Conservation (phyloP, 2,888 invertebrate genomes). For the Lepidochitona cinerea region DNA sequence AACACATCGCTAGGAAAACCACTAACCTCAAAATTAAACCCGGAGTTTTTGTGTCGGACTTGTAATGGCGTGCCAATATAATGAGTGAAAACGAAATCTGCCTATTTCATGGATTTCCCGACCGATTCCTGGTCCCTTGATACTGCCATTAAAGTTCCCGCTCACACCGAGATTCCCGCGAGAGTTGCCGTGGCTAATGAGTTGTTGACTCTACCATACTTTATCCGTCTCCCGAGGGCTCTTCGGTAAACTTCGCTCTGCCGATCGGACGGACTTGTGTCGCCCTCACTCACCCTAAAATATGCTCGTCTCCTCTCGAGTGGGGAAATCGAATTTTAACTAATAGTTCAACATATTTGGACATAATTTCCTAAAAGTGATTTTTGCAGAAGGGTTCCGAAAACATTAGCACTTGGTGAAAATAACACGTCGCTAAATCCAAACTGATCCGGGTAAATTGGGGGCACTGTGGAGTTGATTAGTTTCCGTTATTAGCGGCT, state of each 20-base stretch:
- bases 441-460: background rate
- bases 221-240: background rate
- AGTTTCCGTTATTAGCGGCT: too few species aligned
- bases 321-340: background rate
- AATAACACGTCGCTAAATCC: background rate
- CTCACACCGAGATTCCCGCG: background rate
- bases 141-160: background rate
- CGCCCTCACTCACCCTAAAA: background rate
- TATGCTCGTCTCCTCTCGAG: background rate
- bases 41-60: too few species aligned
- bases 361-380: background rate
- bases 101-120: background rate
- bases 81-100: background rate
- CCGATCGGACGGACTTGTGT: background rate
- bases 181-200: background rate
- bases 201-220: background rate
- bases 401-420: background rate
- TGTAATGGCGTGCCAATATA: background rate
- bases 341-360: background rate
- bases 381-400: background rate
- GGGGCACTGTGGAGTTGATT: too few species aligned
- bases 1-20: too few species aligned
- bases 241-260: background rate
- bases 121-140: background rate
- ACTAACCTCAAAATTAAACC: too few species aligned